These are phyloP conservation scores for Arge pagana DNA, from an alignment of 2,888 invertebrate genomes.

Conservation along the genomic window DNA sequence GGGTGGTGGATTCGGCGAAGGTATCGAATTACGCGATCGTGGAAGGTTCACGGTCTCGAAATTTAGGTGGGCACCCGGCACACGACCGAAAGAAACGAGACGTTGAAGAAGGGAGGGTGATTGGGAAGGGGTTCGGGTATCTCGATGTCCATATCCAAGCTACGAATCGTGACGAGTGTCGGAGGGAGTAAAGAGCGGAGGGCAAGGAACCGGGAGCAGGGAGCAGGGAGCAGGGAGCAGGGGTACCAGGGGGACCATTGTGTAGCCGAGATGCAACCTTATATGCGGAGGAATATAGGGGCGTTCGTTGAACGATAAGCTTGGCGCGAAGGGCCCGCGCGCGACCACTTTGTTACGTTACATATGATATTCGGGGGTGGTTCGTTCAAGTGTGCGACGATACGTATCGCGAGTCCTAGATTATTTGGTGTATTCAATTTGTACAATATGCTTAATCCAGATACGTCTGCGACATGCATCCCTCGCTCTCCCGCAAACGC, in stretches of 20 bases:
- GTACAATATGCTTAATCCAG: conserved; percentile 40
- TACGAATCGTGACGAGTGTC: conserved; percentile 14
- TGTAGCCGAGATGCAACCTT: conserved; percentile 7
- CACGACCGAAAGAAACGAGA: too few species aligned
- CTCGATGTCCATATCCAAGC: conserved; percentile 13
- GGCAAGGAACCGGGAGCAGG: too few species aligned
- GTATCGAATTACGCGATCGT: conserved; percentile 17
- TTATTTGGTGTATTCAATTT: conserved; percentile 51
- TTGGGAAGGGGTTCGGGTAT: conserved; percentile 5
- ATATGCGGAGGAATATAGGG: conserved; percentile 11
- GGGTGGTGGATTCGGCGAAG: too few species aligned
- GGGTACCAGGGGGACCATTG: too few species aligned
- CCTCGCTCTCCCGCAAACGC: too few species aligned
- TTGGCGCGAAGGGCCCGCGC: conserved; percentile 1
- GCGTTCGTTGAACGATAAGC: conserved; percentile 20
- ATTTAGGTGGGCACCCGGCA: too few species aligned
- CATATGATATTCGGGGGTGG: conserved; percentile 32
- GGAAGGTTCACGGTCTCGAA: too few species aligned
- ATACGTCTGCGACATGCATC: conserved; percentile 25
- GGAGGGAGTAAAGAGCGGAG: too few species aligned
- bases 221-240: not conserved
- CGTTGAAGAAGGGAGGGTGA: too few species aligned
- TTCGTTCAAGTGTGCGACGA: conserved; percentile 50
- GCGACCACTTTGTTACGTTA: conserved; percentile 52
- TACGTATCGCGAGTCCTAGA: conserved; percentile 38